These are phyloP conservation scores for Drosophila anomalipes DNA, from an alignment of 2,888 invertebrate species.

Conservation along the genomic window DNA sequence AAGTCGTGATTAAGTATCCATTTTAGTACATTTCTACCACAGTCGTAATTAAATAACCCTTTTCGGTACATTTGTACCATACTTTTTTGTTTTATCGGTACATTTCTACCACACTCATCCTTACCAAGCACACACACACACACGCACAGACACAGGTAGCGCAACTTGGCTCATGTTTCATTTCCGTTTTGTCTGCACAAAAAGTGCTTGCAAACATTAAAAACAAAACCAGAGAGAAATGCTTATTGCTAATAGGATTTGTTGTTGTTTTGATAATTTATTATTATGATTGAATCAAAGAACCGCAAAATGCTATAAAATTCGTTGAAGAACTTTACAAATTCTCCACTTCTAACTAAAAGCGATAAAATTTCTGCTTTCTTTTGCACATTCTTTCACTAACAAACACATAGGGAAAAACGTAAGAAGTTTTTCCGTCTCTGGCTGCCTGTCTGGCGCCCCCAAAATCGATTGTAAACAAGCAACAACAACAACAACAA, in stretches of 20 bases:
- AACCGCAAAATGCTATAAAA: constrained; percentile 67
- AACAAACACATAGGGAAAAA: constrained; percentile 20
- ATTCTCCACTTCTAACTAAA: constrained; percentile 72
- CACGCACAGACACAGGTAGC: not conserved
- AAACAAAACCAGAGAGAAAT: not conserved
- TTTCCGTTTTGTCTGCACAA: constrained; percentile 21
- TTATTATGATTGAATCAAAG: constrained; percentile 66
- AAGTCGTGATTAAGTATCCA: too few species aligned
- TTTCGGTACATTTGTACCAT: not conserved
- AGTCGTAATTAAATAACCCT: too few species aligned
- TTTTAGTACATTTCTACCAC: not conserved
- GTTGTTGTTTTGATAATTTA: constrained; percentile 47
- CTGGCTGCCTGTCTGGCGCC: constrained; percentile 78
- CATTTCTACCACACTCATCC: not conserved
- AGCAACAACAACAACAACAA: constrained; percentile 49
- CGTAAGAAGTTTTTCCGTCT: constrained; percentile 55
- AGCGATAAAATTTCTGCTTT: constrained; percentile 72
- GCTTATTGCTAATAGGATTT: constrained; percentile 23
- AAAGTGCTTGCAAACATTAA: not conserved
- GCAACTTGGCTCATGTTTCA: constrained; percentile 5
- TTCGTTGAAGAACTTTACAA: constrained; percentile 66
- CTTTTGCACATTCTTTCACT: constrained; percentile 57
- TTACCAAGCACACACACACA: not conserved
- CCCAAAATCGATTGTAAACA: constrained; percentile 82
- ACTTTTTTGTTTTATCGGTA: not conserved